Percentiles rank a stretch among this genome's conserved stretches.
phyloP scores from a whole-genome alignment of 2,113 vertebrate genomes.

The Cichladusa arquata region DNA sequence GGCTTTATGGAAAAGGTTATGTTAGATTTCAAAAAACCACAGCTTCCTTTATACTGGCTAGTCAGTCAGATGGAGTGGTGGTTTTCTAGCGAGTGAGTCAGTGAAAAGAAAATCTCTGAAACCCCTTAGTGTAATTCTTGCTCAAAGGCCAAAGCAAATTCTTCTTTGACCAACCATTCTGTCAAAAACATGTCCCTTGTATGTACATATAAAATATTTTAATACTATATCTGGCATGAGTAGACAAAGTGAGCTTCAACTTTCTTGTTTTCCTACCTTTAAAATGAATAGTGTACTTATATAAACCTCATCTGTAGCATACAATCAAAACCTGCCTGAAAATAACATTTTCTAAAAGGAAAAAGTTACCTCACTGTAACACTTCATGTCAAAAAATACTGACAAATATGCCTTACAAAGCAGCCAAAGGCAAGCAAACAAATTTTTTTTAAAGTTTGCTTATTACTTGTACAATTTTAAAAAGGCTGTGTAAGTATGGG shows the following conservation, averaged over 20 bases:
- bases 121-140: neutral
- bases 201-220: neutral
- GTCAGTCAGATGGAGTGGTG: neutral
- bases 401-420: neutral
- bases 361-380: neutral
- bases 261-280: conserved; percentile 8
- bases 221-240: neutral
- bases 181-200: neutral
- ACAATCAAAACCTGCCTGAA: neutral
- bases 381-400: neutral
- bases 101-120: neutral
- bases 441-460: fast-evolving
- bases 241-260: neutral
- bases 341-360: neutral
- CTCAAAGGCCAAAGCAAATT: conserved; percentile 22
- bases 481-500: neutral
- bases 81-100: neutral
- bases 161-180: neutral
- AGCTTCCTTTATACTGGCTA: neutral
- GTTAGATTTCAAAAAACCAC: neutral
- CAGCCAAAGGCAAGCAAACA: neutral
- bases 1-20: neutral
- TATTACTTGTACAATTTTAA: neutral
- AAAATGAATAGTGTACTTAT: conserved; percentile 28
- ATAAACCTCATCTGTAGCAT: conserved; percentile 2